Percentiles rank a stretch among this genome's conserved stretches.
Evolutionary conservation across 2,113 vertebrate genomes (phyloP).

Genomic region (Galeopterus variegatus): DNA sequence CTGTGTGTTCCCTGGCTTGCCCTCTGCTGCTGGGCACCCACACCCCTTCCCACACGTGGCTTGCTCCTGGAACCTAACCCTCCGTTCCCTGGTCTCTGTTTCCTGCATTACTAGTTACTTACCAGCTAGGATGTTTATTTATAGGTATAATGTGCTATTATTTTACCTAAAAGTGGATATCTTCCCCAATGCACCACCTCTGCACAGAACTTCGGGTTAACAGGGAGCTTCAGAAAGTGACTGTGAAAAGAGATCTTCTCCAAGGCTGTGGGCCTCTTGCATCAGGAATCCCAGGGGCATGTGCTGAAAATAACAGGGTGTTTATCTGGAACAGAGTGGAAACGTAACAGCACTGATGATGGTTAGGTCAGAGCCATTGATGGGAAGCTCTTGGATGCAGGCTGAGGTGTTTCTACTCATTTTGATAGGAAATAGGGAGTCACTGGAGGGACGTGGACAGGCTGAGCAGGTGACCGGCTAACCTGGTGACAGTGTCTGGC

Average conservation of each 20-base stretch:
- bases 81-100: neutral
- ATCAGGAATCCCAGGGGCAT: neutral
- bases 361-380: neutral
- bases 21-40: neutral
- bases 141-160: neutral
- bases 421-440: neutral
- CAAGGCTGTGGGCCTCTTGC: neutral
- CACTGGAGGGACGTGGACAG: rapidly evolving
- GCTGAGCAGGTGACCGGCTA: neutral
- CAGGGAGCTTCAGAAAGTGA: neutral
- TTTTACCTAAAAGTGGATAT: neutral
- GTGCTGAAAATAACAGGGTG: neutral
- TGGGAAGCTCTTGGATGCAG: neutral
- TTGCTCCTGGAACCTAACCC: neutral
- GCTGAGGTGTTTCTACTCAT: neutral
- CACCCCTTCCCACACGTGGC: neutral
- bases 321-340: neutral
- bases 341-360: neutral
- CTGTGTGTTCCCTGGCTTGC: neutral
- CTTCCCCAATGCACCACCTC: neutral
- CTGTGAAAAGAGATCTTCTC: neutral
- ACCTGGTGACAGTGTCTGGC: no score
- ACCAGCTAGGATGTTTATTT: neutral
- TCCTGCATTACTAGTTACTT: neutral
- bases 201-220: neutral